These are phyloP conservation scores for Allobates femoralis DNA, from an alignment of 2,797 vertebrate species.

Conservation along the genomic window DNA sequence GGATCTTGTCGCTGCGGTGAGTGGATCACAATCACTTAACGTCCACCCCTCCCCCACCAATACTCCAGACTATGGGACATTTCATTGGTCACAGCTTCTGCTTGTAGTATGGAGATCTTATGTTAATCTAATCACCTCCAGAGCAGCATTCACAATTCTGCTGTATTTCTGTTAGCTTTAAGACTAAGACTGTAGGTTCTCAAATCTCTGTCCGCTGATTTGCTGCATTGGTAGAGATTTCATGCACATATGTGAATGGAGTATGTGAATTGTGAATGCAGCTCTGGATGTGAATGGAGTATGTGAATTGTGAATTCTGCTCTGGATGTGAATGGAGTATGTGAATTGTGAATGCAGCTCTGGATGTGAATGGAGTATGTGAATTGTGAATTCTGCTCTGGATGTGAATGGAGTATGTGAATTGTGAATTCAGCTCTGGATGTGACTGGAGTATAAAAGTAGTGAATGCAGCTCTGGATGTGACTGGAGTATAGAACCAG, in stretches of 20 bases:
- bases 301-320: neutral
- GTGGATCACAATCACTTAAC: conserved; percentile 21
- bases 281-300: neutral
- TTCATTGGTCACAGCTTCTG: too few relatives aligned
- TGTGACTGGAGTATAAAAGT: neutral
- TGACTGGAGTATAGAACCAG: too few relatives aligned
- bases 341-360: neutral
- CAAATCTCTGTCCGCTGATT: neutral
- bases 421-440: neutral
- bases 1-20: conserved; percentile 98
- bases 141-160: neutral
- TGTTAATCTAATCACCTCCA: neutral
- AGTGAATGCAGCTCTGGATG: neutral
- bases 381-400: neutral
- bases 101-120: too few relatives aligned
- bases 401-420: neutral
- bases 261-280: neutral
- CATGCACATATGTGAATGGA: neutral
- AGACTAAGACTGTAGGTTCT: too few relatives aligned
- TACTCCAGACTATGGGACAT: too few relatives aligned
- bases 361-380: neutral
- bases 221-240: neutral
- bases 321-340: neutral
- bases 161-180: neutral
- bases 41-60: too few relatives aligned